These are phyloP conservation scores for Spongilla lacustris DNA, from an alignment of 37 sponge, comb jelly and placozoan species.

Conservation along the genomic window DNA sequence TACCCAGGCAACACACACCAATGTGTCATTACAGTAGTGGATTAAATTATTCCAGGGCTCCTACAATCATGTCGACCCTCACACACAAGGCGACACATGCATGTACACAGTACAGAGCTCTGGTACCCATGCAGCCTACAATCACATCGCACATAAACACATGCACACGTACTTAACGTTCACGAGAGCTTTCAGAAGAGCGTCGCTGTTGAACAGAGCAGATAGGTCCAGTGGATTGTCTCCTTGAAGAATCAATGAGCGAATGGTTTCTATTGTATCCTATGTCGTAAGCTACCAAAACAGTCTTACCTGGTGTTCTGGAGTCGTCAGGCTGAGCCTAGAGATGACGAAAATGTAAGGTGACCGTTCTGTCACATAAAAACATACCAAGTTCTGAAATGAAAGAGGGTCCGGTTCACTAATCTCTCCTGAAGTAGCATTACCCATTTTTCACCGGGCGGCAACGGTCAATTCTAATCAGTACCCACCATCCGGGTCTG, in stretches of 20 bases:
- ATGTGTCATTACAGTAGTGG: neutral
- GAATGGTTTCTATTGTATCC: neutral
- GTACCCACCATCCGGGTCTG: neutral
- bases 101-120: neutral
- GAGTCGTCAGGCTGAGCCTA: conserved; percentile 5
- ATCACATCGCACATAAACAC: neutral
- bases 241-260: neutral
- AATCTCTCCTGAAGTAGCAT: neutral
- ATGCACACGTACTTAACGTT: conserved; percentile 34
- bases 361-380: neutral
- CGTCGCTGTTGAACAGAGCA: conserved; percentile 34
- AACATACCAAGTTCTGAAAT: neutral
- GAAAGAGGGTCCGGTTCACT: neutral
- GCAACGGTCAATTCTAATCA: neutral
- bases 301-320: neutral
- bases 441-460: neutral
- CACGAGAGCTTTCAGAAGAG: conserved; percentile 54
- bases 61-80: no score
- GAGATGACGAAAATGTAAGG: neutral
- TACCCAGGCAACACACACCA: no score
- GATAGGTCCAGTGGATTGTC: conserved; percentile 52
- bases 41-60: no score
- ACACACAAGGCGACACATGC: no score
- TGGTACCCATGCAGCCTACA: no score
- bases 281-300: neutral